Evolutionary conservation across 2,113 vertebrate species (phyloP), one percentile per base, ranked within the genome.

Genomic region (Podarcis muralis): DNA sequence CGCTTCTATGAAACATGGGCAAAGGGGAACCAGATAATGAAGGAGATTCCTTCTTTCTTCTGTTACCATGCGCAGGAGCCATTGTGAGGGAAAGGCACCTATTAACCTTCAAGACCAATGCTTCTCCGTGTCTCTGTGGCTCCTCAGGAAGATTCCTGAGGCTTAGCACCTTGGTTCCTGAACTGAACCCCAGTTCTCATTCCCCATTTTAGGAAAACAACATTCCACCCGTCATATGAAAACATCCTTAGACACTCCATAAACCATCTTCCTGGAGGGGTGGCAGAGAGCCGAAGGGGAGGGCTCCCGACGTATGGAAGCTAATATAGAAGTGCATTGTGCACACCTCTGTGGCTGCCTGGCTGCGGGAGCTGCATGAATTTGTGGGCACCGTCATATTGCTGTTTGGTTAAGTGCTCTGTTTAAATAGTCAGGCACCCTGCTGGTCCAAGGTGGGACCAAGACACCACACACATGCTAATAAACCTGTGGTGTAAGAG

Each of bases 141-240:
- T 94, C 87, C 88, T 94, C 91, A 69, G 83, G 88, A 62, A 91
- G 94, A 95, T 96, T 95, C 94, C 94, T 96, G 95, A 95, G 95
- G 95, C 94, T 96, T 95, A 96, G 94, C 95, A 95, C 95, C 94
- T 96, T 94, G 92, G 91, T 94, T 96, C 94, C 96, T 94, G 87
- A 92, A 93, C 85, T 91, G 90, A 95, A 94, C 93, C 94, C 95
- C 93, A 90, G 85, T 88, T 92, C 93, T 93, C 91, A 94, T 94
- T 93, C 94, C 88, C 2, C 80, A 92, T 93, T 95, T 96, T 95
- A 95, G 94, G 95, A 95, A 97, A 97, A 97, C 92, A 96, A 95
- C 95, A 92, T 96, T 96, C 91, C 94, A 96, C 76, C 96, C 94
- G 88, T 87, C 93, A 90, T 93, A 93, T 92, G 93, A 94, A 96